Conservation (phyloP, 1,140 invertebrate species). For the Xylocopa sonorina region DNA sequence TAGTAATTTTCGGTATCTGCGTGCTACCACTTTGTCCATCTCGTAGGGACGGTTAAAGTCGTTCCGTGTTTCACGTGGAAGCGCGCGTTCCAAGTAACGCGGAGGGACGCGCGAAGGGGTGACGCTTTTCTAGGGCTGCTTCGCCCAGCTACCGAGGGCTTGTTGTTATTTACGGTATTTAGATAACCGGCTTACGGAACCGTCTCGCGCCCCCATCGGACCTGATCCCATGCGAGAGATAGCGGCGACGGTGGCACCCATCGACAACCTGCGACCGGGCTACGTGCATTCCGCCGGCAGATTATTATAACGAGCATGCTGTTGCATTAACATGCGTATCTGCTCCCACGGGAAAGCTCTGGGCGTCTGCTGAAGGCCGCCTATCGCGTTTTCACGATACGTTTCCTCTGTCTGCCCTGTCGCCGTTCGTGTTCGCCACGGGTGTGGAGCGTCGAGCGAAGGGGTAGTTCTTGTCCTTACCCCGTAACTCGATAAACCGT, state of each 20-base stretch:
- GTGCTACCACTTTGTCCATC: too few relatives aligned
- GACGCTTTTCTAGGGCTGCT: slow-evolving; percentile 13
- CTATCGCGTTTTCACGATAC: slow-evolving; percentile 21
- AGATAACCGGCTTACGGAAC: slow-evolving; percentile 80
- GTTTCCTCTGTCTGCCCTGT: background rate
- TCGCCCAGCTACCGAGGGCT: slow-evolving; percentile 53
- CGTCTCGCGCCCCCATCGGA: slow-evolving; percentile 74
- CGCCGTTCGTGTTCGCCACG: background rate
- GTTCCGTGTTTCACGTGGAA: slow-evolving; percentile 30
- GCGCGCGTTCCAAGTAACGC: slow-evolving; percentile 36
- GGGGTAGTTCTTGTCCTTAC: background rate
- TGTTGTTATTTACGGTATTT: slow-evolving; percentile 82
- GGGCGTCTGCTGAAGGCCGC: background rate
- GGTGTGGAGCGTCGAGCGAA: background rate
- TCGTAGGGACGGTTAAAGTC: slow-evolving; percentile 34
- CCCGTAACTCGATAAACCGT: background rate
- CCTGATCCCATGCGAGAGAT: slow-evolving; percentile 77
- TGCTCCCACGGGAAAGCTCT: slow-evolving; percentile 54
- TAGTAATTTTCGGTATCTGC: too few relatives aligned
- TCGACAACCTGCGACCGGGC: slow-evolving; percentile 68
- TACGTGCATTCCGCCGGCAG: slow-evolving; percentile 65
- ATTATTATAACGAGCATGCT: slow-evolving; percentile 75
- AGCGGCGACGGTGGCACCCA: slow-evolving; percentile 66
- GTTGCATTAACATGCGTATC: slow-evolving; percentile 73
- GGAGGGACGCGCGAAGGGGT: slow-evolving; percentile 44